Evolutionary conservation across 2,888 invertebrate species (phyloP).

Genomic region (Pomacea canaliculata): DNA sequence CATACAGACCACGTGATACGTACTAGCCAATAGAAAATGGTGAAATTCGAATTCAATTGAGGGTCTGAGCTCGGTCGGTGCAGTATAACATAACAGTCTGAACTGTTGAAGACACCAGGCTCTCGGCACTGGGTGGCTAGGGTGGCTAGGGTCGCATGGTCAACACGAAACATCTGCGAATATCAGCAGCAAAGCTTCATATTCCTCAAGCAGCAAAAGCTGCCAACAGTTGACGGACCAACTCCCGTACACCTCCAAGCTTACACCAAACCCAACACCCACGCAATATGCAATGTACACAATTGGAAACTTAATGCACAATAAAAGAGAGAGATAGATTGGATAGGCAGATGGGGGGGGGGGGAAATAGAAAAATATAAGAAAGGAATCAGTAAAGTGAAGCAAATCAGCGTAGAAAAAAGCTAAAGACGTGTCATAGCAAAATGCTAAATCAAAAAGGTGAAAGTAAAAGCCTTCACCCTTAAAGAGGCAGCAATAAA

Average conservation of each 20-base stretch:
- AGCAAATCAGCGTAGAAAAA: too few species aligned
- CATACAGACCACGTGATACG: background rate
- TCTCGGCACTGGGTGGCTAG: conserved; percentile 41
- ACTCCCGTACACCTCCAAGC: background rate
- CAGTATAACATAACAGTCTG: conserved; percentile 48
- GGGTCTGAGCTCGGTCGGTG: conserved; percentile 29
- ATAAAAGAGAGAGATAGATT: background rate
- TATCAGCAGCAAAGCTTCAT: background rate
- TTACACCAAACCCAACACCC: background rate
- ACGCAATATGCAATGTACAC: too few species aligned
- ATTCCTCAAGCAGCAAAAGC: background rate
- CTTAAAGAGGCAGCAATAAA: background rate
- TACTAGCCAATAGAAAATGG: conserved; percentile 51
- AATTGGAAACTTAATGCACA: too few species aligned
- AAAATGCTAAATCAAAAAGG: too few species aligned
- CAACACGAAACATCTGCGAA: conserved; percentile 49
- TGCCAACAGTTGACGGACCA: background rate
- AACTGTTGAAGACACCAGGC: conserved; percentile 48
- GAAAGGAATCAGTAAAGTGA: too few species aligned
- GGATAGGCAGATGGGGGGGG: background rate
- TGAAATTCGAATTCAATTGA: background rate
- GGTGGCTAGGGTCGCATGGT: conserved; percentile 34
- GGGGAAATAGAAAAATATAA: too few species aligned
- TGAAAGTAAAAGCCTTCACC: too few species aligned
- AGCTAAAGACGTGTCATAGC: too few species aligned